Base-by-base conservation (phyloP, 2,797 vertebrate genomes). In the Sebastiscus tertius region DNA sequence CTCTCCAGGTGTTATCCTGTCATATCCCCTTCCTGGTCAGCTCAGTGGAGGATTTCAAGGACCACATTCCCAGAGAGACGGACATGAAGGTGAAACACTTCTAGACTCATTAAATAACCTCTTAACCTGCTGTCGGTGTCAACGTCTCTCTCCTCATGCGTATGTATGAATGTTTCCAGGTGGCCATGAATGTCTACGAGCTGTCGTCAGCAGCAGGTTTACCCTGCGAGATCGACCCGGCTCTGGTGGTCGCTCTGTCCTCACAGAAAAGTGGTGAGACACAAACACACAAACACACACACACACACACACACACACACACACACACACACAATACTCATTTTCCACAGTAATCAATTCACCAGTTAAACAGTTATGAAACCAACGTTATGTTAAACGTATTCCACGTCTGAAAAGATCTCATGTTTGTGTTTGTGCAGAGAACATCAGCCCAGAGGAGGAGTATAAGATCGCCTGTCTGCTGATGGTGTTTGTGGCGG, bases 1-100 rank as follows among this genome's bases (percentile, higher is more conserved):
- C 2, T 64, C 29, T 70, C 46, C 79, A 99, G 99, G 99, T 99
- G 67, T 96, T 99, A 81, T 99, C 98, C 70, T 99, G 98, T 91
- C 99, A 99, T 91, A 99, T 99, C 96, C 99, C 99, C 81, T 99
- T 99, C 93, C 96, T 99, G 94, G 98, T 99, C 90, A 99, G 99
- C 93, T 99, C 98, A 14, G 98, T 99, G 58, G 98, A 99, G 92
- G 98, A 99, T 86, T 99, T 99, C 85, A 99, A 99, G 92, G 98
- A 99, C 93, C 99, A 99, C 96, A 99, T 99, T 96, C 99, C 99
- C 89, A 96, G 99, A 86, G 99, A 99, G 92, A 99, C 99, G 0
- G 99, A 99, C 94, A 99, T 99, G 98, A 99, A 99, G 98, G 98
- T 99, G 95, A 55, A 62, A 70, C 12, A 6, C 11, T 0, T 8